Conservation (phyloP, 2,888 invertebrate genomes). For the Psococerastis gibbosa region DNA sequence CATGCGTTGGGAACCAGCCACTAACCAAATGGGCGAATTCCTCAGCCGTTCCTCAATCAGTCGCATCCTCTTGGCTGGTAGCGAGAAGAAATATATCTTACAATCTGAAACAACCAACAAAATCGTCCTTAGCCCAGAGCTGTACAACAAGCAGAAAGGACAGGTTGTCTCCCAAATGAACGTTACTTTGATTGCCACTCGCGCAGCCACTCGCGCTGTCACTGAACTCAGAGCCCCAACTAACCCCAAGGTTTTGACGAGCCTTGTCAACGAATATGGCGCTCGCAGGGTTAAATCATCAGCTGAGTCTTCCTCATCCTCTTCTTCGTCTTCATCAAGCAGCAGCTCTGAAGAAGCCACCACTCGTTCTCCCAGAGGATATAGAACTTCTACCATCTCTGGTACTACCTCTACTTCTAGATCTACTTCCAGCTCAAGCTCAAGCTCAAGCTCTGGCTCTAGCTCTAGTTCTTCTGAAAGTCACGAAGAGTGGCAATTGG, state of each 20-base stretch:
- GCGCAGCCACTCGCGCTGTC: slow-evolving; percentile 22
- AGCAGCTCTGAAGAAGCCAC: slow-evolving; percentile 13
- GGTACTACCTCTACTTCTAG: slow-evolving; percentile 11
- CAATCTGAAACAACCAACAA: slow-evolving; percentile 38
- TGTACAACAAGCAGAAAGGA: slow-evolving; percentile 37
- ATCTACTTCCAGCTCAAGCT: slow-evolving; percentile 10
- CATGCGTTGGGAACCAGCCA: slow-evolving; percentile 32
- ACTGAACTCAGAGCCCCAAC: slow-evolving; percentile 27
- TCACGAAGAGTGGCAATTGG: slow-evolving; percentile 23
- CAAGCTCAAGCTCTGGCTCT: slow-evolving; percentile 11
- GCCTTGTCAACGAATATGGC: slow-evolving; percentile 34
- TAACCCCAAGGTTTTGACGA: slow-evolving; percentile 29
- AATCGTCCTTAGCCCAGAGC: slow-evolving; percentile 24
- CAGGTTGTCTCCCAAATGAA: slow-evolving; percentile 40
- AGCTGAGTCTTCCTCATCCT: slow-evolving; percentile 11
- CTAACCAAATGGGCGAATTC: slow-evolving; percentile 31
- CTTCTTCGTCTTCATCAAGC: slow-evolving; percentile 13
- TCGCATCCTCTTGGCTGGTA: slow-evolving; percentile 34
- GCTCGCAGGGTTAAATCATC: slow-evolving; percentile 21
- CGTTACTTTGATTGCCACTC: slow-evolving; percentile 26
- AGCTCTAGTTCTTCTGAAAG: slow-evolving; percentile 11
- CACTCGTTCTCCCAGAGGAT: no score
- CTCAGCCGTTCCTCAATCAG: slow-evolving; percentile 35
- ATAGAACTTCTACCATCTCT: no score
- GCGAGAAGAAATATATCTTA: slow-evolving; percentile 37